Evolutionary conservation across 1,140 invertebrate genomes (phyloP), one percentile per base, ranked within the genome.

Genomic region (Papilio polyxenes): DNA sequence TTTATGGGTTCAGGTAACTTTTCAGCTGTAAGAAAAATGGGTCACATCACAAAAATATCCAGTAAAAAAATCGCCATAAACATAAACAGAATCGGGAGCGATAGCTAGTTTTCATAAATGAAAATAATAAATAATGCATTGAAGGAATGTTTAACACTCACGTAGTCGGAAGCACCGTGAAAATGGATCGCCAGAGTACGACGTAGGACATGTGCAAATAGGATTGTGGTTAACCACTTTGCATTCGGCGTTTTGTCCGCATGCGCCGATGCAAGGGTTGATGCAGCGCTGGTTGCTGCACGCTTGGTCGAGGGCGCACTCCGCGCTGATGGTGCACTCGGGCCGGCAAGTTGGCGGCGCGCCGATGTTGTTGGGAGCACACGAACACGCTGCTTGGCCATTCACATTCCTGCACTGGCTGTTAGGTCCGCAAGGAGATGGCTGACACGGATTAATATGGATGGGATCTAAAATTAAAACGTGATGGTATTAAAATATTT

Each of bases 181-280:
- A 87, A 96, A 96, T 81, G 96, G 96, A 95, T 96, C 96, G 76
- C 96, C 96, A 40, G 95, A 95, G 82, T 94, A 95, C 48, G 92
- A 90, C 13, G 87, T 87, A 81, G 95, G 95, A 90, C 96, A 97
- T 76, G 93, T 95, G 87, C 96, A 97, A 81, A 96, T 96, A 31
- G 96, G 96, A 87, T 95, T 95, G 85, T 97, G 96, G 87, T 96
- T 96, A n/a, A 96, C 94, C 5, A 96, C 96, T 91, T 95, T 94
- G 85, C 96, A 97, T 80, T 95, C 91, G 17, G 96, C 96, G 80
- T 95, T 95, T 65, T 95, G 88, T 23, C 96, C 96, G 91, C 96
- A 97, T 40, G 95, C 95, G 56, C 95, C 96, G 10, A 95, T 91
- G 86, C 96, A 97, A 31, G 96, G 96, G 90, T 96, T 95, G 17